Evolutionary conservation across 2,113 vertebrate genomes (phyloP), one percentile per base, ranked within the genome.

Genomic region (Brachypteracias leptosomus): DNA sequence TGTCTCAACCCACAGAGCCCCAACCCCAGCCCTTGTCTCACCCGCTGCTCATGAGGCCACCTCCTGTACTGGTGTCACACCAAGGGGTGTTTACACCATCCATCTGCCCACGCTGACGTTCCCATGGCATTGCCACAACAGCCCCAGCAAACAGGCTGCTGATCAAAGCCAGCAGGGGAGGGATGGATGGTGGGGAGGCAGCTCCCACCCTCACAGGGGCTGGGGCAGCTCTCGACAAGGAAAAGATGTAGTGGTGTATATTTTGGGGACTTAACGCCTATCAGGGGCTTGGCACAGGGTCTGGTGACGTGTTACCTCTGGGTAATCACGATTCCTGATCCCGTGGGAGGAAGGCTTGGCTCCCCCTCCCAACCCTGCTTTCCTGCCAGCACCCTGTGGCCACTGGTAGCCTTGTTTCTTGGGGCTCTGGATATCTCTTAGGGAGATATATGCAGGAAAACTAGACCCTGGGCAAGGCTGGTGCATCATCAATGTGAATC

Each of bases 21-120:
- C 0, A 40, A 24, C 66, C 16, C 0, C 2, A 79, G 66, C 35
- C 42, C 29, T 17, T 1, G 9, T 6, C 66, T n/a, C 74, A 18
- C 46, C 49, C 10, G 40, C 57, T 28, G 54, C 54, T 14, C 33
- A 47, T 31, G 49, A 72, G 85, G 63, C 58, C 24, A 24, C 47
- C 59, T 57, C 25, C 51, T 5, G 10, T 7, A 13, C 52, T 5
- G 26, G 44, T 61, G 70, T 67, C 59, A 51, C 18, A 5, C 17
- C 38, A 2, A 21, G 42, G 28, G 1, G 0, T 70, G 93, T 90
- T 95, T 92, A 90, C 2, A 0, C 26, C 10, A 3, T 55, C 71
- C 11, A 0, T 47, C 71, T 14, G 33, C 54, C 65, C 7, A 3
- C 15, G 4, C 4, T 13, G 71, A 47, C 0, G 61, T 86, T 86